Conservation (phyloP, 2,113 vertebrate species). For the Montifringilla adamsi region DNA sequence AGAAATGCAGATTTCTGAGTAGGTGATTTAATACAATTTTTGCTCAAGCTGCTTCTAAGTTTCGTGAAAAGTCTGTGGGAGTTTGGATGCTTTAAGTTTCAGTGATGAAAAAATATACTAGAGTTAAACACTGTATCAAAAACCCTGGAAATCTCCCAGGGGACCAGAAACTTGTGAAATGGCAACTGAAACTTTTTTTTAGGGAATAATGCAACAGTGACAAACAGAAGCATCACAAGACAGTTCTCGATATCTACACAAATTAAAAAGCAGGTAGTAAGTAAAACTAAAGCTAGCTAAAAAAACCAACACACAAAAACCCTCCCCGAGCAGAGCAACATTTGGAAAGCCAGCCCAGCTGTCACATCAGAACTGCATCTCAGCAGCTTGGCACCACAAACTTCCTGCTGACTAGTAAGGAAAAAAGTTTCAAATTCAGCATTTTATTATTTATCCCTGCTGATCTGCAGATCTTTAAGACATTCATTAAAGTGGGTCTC, state of each 20-base stretch:
- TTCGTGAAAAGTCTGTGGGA: not conserved
- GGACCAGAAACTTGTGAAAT: not conserved
- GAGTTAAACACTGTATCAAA: not conserved
- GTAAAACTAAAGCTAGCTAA: not conserved
- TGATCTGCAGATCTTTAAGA: conserved; percentile 19
- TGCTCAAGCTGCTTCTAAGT: not conserved
- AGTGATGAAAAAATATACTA: not conserved
- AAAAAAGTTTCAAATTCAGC: conserved; percentile 15
- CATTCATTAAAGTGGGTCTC: not conserved
- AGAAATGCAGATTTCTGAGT: not conserved
- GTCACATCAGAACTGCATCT: conserved; percentile 10
- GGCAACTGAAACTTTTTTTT: not conserved
- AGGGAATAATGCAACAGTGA: not conserved
- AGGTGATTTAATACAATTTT: not conserved
- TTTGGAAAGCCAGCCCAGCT: not conserved
- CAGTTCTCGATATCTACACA: not conserved
- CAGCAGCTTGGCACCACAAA: conserved; percentile 3
- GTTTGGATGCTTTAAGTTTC: not conserved
- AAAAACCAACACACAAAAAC: not conserved
- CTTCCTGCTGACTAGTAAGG: not conserved
- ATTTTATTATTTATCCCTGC: not conserved
- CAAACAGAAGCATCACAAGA: not conserved
- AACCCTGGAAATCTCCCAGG: not conserved
- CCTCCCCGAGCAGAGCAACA: not conserved
- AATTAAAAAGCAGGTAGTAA: not conserved